Conservation (phyloP, 2,888 invertebrate species). For the Cephalotes varians region DNA sequence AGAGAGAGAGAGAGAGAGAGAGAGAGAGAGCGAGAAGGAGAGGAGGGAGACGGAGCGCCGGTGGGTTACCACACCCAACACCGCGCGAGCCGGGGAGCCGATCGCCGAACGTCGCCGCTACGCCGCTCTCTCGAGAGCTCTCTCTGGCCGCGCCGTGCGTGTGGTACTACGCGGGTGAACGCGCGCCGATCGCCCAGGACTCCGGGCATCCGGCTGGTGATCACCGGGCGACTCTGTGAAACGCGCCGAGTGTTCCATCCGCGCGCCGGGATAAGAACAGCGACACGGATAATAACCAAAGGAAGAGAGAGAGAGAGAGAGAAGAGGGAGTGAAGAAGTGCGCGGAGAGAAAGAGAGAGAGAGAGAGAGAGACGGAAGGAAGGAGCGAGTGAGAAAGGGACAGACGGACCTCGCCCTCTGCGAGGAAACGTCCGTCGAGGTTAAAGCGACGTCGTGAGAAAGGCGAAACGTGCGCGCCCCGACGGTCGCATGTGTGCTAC, state of each 20-base stretch:
- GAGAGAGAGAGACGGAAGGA: slow-evolving; percentile 17
- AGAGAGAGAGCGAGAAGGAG: slow-evolving; percentile 34
- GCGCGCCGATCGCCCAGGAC: slow-evolving; percentile 61
- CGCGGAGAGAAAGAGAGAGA: not conserved
- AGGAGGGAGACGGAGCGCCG: slow-evolving; percentile 75
- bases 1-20: slow-evolving; percentile 41
- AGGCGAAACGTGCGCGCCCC: slow-evolving; percentile 44
- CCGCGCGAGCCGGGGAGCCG: slow-evolving; percentile 79
- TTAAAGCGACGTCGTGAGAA: slow-evolving; percentile 21
- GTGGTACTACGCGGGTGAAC: slow-evolving; percentile 72
- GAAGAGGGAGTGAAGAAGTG: slow-evolving; percentile 15
- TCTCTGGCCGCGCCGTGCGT: slow-evolving; percentile 65
- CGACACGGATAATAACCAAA: slow-evolving; percentile 19
- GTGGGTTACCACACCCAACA: slow-evolving; percentile 85
- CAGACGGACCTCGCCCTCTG: slow-evolving; percentile 48
- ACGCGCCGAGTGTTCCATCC: slow-evolving; percentile 10
- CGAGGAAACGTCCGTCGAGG: slow-evolving; percentile 47
- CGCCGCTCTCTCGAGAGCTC: slow-evolving; percentile 66
- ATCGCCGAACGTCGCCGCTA: slow-evolving; percentile 76
- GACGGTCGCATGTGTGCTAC: slow-evolving; percentile 9
- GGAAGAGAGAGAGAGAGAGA: slow-evolving; percentile 3
- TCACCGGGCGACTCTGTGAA: not conserved
- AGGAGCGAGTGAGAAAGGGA: slow-evolving; percentile 6
- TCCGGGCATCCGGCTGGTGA: slow-evolving; percentile 42
- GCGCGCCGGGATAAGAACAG: slow-evolving; percentile 6